Base-by-base conservation (phyloP, 2,797 vertebrate genomes). In the Onychomys torridus region DNA sequence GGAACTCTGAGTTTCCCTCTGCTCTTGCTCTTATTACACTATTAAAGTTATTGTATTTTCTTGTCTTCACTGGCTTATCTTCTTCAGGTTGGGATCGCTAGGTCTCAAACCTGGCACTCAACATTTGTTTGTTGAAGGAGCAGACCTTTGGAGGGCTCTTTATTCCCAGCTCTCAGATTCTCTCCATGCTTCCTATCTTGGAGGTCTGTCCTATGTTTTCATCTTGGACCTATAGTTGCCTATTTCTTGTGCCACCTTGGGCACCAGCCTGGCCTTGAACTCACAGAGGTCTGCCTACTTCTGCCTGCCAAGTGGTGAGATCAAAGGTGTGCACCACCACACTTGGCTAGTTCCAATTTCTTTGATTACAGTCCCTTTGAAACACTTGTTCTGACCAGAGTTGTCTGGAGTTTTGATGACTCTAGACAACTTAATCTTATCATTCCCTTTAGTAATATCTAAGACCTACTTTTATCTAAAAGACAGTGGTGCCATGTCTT, bases 71-170 rank as follows among this genome's bases (percentile, higher is more conserved):
- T 52, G 83, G 49, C 55, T 43, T 37, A 61, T 29, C 19, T 86
- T 55, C 40, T n/a, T 92, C 65, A 95, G 77, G 29, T 75, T 79
- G 67, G 65, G 84, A 52, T 69, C 81, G 61, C 34, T 67, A 90
- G n/a, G 69, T 12, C 61, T 94, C 59, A 73, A 77, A 81, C 25
- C 21, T 43, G 59, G 29, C 21, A 37, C 3, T n/a, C 76, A 49
- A 13, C 49, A 17, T 19, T 7, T 65, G 14, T 93, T 77, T 91
- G 34, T 59, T 40, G 21, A 91, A 67, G 59, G 76, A 94, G 65
- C 32, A 93, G 85, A 77, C 17, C 12, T 93, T 78, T 95, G 40
- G 40, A 69, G 63, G n/a, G 2, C 1, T 87, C 27, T 19, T 88
- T 9, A 25, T 91, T n/a, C 59, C 27, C 6, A 21, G 87, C 12